Percentiles rank a stretch among this genome's conserved stretches.
These are phyloP conservation scores for Epirrhoe alternata DNA, from an alignment of 2,888 invertebrate genomes.

Conservation along the genomic window DNA sequence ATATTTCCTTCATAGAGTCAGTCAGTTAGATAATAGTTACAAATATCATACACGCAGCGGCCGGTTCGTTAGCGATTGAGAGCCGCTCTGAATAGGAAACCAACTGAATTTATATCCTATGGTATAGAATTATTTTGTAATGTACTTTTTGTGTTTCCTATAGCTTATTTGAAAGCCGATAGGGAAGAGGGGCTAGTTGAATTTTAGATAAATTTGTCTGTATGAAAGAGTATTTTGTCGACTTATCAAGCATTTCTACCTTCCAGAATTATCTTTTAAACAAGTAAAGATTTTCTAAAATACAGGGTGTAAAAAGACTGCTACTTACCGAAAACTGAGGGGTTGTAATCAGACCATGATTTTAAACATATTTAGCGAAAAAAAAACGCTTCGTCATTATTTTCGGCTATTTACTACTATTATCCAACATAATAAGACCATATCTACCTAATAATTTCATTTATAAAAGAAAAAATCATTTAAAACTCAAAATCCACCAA, in stretches of 20 bases:
- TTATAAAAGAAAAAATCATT: no score
- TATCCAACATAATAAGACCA: no score
- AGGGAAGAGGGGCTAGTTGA: background rate
- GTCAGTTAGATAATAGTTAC: background rate
- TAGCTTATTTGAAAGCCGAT: background rate
- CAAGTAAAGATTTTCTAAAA: no score
- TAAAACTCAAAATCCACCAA: no score
- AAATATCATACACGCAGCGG: slow-evolving; percentile 15
- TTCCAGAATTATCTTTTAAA: no score
- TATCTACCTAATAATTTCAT: no score
- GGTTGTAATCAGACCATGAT: no score
- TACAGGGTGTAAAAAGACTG: no score
- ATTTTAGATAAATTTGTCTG: background rate
- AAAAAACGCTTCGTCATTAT: no score
- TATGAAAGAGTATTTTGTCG: background rate
- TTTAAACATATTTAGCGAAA: no score
- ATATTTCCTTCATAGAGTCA: background rate
- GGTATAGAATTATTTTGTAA: slow-evolving; percentile 24
- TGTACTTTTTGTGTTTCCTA: slow-evolving; percentile 20
- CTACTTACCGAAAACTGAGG: no score
- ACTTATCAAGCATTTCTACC: background rate
- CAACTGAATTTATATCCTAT: slow-evolving; percentile 28
- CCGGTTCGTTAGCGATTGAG: slow-evolving; percentile 36
- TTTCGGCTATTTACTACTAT: no score
- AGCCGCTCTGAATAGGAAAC: slow-evolving; percentile 29